Evolutionary conservation across 2,113 vertebrate genomes (phyloP).

Genomic region (Eudyptes chrysolophus): DNA sequence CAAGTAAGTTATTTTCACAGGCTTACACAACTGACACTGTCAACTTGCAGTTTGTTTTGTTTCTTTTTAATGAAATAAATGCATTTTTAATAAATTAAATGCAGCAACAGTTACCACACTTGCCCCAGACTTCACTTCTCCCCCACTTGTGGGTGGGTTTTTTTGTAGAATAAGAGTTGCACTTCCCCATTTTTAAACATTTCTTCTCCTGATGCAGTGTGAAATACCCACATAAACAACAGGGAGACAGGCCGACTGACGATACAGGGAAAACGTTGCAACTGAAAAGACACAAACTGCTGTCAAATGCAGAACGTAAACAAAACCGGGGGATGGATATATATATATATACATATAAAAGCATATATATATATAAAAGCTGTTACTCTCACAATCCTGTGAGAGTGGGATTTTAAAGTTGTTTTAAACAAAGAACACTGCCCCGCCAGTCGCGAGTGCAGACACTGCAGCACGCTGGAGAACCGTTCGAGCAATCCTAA

Average conservation of each 20-base stretch:
- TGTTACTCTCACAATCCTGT: background rate
- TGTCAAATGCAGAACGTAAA: background rate
- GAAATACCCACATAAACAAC: background rate
- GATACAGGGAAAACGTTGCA: background rate
- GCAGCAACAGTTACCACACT: background rate
- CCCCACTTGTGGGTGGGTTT: accelerated
- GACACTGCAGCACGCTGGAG: background rate
- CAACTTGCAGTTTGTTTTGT: background rate
- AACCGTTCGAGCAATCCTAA: background rate
- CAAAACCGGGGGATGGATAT: accelerated
- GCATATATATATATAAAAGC: background rate
- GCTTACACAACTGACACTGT: background rate
- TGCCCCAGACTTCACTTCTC: background rate
- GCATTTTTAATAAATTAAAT: background rate
- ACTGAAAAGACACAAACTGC: background rate
- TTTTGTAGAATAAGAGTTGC: background rate
- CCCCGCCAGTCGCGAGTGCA: background rate
- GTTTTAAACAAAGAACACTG: background rate
- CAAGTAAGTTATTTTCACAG: background rate
- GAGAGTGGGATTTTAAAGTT: background rate
- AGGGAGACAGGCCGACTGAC: background rate
- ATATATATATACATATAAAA: background rate
- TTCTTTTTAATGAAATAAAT: background rate
- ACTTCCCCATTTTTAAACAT: background rate
- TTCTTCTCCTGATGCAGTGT: background rate